These are phyloP conservation scores for Bombylius major DNA, from an alignment of 2,888 invertebrate genomes.

Conservation along the genomic window DNA sequence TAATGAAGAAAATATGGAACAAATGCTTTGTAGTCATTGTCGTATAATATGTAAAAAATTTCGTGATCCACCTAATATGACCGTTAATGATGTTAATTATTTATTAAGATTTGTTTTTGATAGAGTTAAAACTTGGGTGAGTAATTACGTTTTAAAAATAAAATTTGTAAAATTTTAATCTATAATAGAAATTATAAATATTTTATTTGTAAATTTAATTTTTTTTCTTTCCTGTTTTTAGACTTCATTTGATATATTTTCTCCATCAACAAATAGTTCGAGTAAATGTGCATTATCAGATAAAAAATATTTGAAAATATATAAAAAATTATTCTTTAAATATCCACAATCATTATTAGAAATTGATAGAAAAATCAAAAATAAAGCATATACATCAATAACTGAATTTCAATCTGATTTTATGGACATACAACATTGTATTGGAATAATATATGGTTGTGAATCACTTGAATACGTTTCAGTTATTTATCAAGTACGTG, in stretches of 20 bases:
- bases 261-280: conserved; percentile 1
- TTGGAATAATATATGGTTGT: conserved; percentile 60
- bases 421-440: conserved; percentile 61
- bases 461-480: conserved; percentile 39
- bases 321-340: conserved; percentile 21
- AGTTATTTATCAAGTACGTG: conserved; percentile 41
- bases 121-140: conserved; percentile 39
- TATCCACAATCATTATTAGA: conserved; percentile 26
- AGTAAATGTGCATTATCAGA: conserved; percentile 4
- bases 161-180: conserved; percentile 11
- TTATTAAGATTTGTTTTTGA: conserved; percentile 37
- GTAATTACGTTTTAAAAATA: conserved; percentile 13
- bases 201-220: background rate
- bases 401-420: conserved; percentile 50
- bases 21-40: conserved; percentile 26
- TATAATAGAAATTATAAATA: conserved; percentile 9
- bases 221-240: too few species aligned
- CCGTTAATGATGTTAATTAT: conserved; percentile 37
- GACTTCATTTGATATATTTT: conserved; percentile 20
- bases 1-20: conserved; percentile 12
- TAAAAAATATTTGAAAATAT: conserved; percentile 15
- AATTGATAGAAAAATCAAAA: conserved; percentile 32
- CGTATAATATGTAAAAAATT: conserved; percentile 22
- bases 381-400: conserved; percentile 26
- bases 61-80: conserved; percentile 31